A percentile compares a stretch with the other conserved stretches of the same genome.
Evolutionary conservation across 2,888 invertebrate genomes (phyloP).

Genomic region (Dryococelus australis): DNA sequence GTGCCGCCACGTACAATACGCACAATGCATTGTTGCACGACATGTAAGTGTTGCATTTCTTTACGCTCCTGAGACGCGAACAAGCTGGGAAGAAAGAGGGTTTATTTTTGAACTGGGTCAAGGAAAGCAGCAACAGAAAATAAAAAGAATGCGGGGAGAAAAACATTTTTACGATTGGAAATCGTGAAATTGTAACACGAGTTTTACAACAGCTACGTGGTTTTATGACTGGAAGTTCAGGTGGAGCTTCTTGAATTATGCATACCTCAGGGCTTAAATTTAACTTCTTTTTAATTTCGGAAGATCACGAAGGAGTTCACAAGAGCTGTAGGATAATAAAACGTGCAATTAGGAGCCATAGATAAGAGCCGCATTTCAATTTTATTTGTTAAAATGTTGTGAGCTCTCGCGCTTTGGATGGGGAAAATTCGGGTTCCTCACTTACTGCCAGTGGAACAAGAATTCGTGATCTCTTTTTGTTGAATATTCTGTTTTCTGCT

Average conservation of each 20-base stretch:
- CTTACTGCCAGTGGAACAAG: too few species aligned
- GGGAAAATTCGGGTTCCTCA: not conserved
- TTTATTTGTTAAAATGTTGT: not conserved
- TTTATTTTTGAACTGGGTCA: constrained; percentile 21
- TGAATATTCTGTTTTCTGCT: too few species aligned
- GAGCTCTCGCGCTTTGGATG: not conserved
- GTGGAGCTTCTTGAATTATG: constrained; percentile 22
- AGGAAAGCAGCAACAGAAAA: constrained; percentile 9
- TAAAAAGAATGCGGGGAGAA: not conserved
- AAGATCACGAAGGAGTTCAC: not conserved
- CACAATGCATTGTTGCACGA: not conserved
- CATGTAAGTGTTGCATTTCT: not conserved
- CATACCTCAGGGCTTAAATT: not conserved
- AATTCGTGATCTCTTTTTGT: too few species aligned
- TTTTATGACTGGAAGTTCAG: not conserved
- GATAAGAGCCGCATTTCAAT: not conserved
- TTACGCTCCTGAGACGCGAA: not conserved
- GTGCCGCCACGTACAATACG: not conserved
- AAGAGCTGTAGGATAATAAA: not conserved
- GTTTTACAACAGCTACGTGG: constrained; percentile 13
- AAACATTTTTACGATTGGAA: constrained; percentile 29
- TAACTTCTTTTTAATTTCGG: constrained; percentile 1
- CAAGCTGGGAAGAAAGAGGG: not conserved
- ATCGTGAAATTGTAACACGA: constrained; percentile 25
- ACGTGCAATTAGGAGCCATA: constrained; percentile 8